Evolutionary conservation across 2,888 invertebrate genomes (phyloP).

Genomic region (Clivina fossor): DNA sequence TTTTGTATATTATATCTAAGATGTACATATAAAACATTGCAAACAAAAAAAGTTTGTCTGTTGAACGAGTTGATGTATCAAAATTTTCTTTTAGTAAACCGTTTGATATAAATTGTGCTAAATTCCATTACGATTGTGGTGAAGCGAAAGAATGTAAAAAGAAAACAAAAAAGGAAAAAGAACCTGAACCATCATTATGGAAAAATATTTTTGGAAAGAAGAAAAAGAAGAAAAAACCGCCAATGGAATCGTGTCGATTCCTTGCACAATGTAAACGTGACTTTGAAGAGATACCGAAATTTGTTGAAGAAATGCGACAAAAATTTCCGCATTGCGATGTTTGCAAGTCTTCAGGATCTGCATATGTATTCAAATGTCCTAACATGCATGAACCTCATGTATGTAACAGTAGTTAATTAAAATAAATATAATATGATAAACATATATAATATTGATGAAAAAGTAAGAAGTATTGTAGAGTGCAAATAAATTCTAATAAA

Average conservation of each 20-base stretch:
- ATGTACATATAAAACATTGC: no score
- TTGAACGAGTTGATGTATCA: no score
- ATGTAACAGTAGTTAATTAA: no score
- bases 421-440: no score
- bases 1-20: no score
- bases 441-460: no score
- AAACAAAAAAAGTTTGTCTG: no score
- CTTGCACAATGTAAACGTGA: background rate
- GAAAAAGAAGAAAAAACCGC: constrained; percentile 20
- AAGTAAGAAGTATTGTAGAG: no score
- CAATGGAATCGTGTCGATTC: background rate
- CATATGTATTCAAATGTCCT: constrained; percentile 8
- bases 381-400: constrained; percentile 3
- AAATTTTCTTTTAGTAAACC: no score
- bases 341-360: constrained; percentile 7
- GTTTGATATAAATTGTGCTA: background rate
- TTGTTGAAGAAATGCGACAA: constrained; percentile 10
- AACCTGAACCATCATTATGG: background rate
- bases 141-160: no score
- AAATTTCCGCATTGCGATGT: constrained; percentile 7
- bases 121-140: background rate
- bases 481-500: no score
- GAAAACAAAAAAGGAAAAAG: background rate
- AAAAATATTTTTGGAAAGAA: background rate
- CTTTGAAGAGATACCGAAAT: constrained; percentile 11